Percentiles rank a stretch among this genome's conserved stretches.
phyloP scores from a whole-genome alignment of 1,140 invertebrate species.

The Macrocentrus cingulum region DNA sequence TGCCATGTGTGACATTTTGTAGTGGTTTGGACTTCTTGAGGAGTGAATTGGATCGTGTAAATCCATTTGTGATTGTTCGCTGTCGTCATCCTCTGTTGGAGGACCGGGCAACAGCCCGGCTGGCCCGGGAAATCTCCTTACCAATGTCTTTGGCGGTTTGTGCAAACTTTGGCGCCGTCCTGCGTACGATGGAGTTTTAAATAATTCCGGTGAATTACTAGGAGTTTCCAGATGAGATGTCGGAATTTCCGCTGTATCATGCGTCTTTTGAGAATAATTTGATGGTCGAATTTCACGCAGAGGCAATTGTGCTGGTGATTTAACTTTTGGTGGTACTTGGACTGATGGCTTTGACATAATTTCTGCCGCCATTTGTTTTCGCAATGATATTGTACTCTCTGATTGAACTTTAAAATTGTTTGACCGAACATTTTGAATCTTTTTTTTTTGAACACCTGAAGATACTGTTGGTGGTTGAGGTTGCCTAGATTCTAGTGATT shows the following conservation, averaged over 20 bases:
- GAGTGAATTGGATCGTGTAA: too few species aligned
- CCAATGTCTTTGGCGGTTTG: constrained; percentile 26
- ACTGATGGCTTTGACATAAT: constrained; percentile 7
- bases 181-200: not conserved
- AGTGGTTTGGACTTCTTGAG: too few species aligned
- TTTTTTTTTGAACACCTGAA: not conserved
- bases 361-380: constrained; percentile 19
- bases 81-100: constrained; percentile 23
- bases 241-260: too few species aligned
- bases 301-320: not conserved
- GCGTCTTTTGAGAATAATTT: too few species aligned
- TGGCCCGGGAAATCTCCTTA: constrained; percentile 54
- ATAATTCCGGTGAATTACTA: not conserved
- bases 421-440: not conserved
- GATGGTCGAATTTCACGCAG: too few species aligned
- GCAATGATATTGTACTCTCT: not conserved
- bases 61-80: too few species aligned
- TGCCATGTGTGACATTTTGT: constrained; percentile 22
- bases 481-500: constrained; percentile 13
- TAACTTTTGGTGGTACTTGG: not conserved
- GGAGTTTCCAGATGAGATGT: too few species aligned
- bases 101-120: constrained; percentile 46
- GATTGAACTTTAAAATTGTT: not conserved
- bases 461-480: not conserved
- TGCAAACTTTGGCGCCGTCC: constrained; percentile 11